Conservation (phyloP, 2,113 vertebrate species). For the Menura novaehollandiae region DNA sequence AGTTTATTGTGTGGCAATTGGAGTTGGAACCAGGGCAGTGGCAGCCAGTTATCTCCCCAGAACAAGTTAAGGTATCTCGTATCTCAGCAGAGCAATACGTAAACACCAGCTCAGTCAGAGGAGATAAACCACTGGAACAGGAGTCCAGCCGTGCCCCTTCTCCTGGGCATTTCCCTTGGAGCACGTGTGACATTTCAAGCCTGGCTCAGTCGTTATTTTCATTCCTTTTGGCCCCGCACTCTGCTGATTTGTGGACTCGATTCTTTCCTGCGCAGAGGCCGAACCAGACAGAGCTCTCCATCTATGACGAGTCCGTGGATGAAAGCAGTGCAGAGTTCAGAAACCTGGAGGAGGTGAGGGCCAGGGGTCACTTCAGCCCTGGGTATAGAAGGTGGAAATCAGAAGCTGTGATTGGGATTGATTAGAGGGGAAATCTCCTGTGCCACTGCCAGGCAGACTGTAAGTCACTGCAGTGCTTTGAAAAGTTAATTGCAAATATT, state of each 20-base stretch:
- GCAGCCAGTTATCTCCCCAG: neutral
- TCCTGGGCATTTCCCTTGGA: neutral
- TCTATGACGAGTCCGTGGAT: conserved; percentile 60
- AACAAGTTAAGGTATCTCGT: neutral
- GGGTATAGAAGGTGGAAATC: neutral
- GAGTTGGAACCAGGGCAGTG: neutral
- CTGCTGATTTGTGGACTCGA: neutral
- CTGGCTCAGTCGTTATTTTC: neutral
- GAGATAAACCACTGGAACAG: neutral
- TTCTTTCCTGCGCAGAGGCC: conserved; percentile 20
- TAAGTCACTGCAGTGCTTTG: fast-evolving
- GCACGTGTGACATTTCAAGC: neutral
- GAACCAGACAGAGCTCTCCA: conserved; percentile 63
- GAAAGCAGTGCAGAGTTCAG: conserved; percentile 65
- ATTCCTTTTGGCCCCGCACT: neutral
- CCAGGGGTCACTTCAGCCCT: neutral
- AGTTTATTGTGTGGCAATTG: neutral
- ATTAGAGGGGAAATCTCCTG: neutral
- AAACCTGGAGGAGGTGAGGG: conserved; percentile 77
- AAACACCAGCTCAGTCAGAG: neutral
- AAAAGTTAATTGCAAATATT: neutral
- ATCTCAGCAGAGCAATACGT: neutral
- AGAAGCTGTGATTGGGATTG: neutral
- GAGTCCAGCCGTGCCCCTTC: neutral
- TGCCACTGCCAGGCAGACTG: neutral